Base-by-base conservation (phyloP, 2,797 vertebrate species). In the Sebastes itinus region DNA sequence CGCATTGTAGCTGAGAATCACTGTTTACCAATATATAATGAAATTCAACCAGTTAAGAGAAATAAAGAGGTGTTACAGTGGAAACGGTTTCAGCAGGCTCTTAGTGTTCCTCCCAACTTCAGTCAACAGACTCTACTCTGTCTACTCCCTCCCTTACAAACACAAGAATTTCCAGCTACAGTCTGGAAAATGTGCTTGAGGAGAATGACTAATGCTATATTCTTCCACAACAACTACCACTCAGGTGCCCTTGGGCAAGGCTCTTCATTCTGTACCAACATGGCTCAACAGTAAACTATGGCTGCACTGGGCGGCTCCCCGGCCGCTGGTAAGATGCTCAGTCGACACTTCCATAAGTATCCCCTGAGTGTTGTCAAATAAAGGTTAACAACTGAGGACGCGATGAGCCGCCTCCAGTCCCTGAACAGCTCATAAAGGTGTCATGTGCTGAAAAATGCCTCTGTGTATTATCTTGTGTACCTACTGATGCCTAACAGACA, bases 331-430 rank as follows among this genome's bases (percentile, higher is more conserved):
- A 61, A 62, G 83, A 76, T 9, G 71, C 65, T 59, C 59, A 64
- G 80, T 55, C 27, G 4, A 75, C 66, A 14, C 59, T 16, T 4
- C 32, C 2, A n/a, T 1, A 56, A 70, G 63, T 1, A 14, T 82
- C 75, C 65, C 49, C 20, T 1, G 62, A 79, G 75, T 62, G 72
- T 23, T 63, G 69, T 87, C 73, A 76, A 25, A 79, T 60, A 78
- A 74, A 64, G 62, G 46, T 46, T 82, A 74, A 86, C 35, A 22
- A 63, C 16, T 0, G 54, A 72, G 61, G 65, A 81, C 27, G 6
- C 30, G 33, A 61, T 10, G 1, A 27, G 38, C 63, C 46, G 65
- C 65, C 63, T 64, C 56, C 13, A 9, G 66, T 28, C 70, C 2
- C 49, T n/a, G 13, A 75, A 52, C 71, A 22, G 28, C 65, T 82